phyloP scores from a whole-genome alignment of 1,140 invertebrate genomes.

The Delia radicum region DNA sequence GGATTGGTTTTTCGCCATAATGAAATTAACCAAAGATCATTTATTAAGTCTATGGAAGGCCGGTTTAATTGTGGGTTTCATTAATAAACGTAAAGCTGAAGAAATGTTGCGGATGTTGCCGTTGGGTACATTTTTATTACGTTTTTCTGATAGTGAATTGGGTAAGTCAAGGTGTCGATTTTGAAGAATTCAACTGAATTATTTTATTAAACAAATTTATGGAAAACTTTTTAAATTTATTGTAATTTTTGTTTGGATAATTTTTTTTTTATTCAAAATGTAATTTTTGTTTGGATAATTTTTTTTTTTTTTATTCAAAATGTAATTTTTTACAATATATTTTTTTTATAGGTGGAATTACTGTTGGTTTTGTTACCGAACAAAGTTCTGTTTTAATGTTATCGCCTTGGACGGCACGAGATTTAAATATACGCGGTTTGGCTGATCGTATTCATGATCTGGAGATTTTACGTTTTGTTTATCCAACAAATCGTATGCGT shows the following conservation, averaged over 20 bases:
- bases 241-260: no score
- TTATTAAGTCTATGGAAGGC: constrained; percentile 87
- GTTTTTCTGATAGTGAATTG: constrained; percentile 93
- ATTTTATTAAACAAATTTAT: no score
- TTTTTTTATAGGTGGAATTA: constrained; percentile 80
- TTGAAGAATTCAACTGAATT: no score
- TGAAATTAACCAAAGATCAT: constrained; percentile 94
- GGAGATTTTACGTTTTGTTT: constrained; percentile 77
- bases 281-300: no score
- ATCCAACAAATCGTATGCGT: constrained; percentile 88
- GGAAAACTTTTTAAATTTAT: no score
- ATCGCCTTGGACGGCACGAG: constrained; percentile 89
- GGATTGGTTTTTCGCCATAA: constrained; percentile 98
- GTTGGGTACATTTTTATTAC: constrained; percentile 86
- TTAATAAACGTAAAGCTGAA: constrained; percentile 81
- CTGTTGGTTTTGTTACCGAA: constrained; percentile 82
- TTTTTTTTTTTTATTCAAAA: no score
- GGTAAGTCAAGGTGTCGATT: no score
- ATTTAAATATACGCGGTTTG: constrained; percentile 85
- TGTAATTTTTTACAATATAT: no score
- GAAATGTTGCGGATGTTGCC: constrained; percentile 77
- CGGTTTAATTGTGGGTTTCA: constrained; percentile 86
- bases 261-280: no score
- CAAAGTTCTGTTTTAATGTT: constrained; percentile 71
- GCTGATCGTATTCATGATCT: constrained; percentile 90